Base-by-base conservation (phyloP, 2,888 invertebrate species). In the Dynastes tityus region DNA sequence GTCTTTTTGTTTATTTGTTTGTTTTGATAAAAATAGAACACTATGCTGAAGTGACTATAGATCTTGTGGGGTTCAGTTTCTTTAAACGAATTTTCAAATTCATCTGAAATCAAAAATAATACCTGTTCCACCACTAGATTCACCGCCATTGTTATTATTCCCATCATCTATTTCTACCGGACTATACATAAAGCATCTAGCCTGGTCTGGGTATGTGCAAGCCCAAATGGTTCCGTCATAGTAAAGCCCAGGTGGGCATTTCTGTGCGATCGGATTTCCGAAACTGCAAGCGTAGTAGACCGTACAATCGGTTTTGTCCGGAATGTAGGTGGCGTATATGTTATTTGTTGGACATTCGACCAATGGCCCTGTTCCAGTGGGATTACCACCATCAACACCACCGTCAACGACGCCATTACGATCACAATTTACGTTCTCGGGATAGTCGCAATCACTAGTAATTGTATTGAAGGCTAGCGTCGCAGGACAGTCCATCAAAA, bases 361-460 rank as follows among this genome's bases (percentile, higher is more conserved):
- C 2, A 58, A 1, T 1, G 73, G 73, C 2, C 73, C 73, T 2
- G 73, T 58, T 11, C 13, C 71, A 27, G 5, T 6, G 22, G 1
- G 9, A n/a, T 45, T 22, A 22, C 27, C 70, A 70, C 27, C 13
- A 11, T 11, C 53, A 13, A 13, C 70, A 4, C 16, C 49, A 45
- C n/a, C 55, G 16, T 55, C 55, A 3, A n/a, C 67, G 8, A 29
- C 70, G 29, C 70, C 53, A 8, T 0, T 53, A 16, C 55, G 73
- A 22, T 58, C 53, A 22, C 78, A 78, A 9, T 70, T 64, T 37
- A 78, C 71, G 53, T 64, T 71, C 27, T 63, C 40, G 5, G 73
- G 13, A 16, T 22, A 71, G 37, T 78, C 73, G 22, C 78, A 78
- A 32, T 63, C 27, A 8, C 22, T 11, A 22, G 51, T 64, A 11